phyloP scores from a whole-genome alignment of 2,797 vertebrate genomes.

The Triplophysa bombifrons region DNA sequence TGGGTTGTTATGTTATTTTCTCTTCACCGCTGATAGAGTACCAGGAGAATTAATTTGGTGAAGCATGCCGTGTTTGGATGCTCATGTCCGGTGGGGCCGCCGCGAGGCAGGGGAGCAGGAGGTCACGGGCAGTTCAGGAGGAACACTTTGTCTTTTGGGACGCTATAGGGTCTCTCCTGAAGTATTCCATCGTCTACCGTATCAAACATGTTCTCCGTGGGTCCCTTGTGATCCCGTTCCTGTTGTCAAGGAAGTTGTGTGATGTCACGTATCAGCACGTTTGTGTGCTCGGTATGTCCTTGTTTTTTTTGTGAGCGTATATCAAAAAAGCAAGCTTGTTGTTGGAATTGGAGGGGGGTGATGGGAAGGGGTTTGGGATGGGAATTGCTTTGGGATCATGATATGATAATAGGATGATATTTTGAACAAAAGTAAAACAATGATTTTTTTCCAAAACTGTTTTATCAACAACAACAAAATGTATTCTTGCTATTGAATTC shows the following conservation, averaged over 20 bases:
- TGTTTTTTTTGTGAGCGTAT: conserved; percentile 13
- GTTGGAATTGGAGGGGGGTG: background rate
- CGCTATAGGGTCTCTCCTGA: conserved; percentile 14
- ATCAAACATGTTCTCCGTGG: conserved; percentile 14
- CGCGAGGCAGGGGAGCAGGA: conserved; percentile 8
- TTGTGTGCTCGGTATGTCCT: background rate
- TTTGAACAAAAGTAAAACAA: background rate
- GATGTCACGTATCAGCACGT: conserved; percentile 3
- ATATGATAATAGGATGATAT: no score
- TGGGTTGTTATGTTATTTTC: conserved; percentile 6
- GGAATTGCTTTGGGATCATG: background rate
- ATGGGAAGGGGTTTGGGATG: background rate
- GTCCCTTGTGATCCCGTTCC: background rate
- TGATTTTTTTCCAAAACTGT: no score
- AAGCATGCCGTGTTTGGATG: conserved; percentile 27
- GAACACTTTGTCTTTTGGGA: conserved; percentile 25
- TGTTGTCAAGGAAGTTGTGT: conserved; percentile 21
- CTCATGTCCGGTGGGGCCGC: conserved; percentile 7
- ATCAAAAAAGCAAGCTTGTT: background rate
- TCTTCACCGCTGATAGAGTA: conserved; percentile 38
- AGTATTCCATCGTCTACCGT: background rate
- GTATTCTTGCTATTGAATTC: no score
- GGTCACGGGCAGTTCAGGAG: conserved; percentile 54
- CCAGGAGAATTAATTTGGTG: conserved; percentile 51
- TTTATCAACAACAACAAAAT: no score